These are phyloP conservation scores for Luidia sarsii DNA, from an alignment of 53 echinoderm and acorn worm genomes.

Conservation along the genomic window DNA sequence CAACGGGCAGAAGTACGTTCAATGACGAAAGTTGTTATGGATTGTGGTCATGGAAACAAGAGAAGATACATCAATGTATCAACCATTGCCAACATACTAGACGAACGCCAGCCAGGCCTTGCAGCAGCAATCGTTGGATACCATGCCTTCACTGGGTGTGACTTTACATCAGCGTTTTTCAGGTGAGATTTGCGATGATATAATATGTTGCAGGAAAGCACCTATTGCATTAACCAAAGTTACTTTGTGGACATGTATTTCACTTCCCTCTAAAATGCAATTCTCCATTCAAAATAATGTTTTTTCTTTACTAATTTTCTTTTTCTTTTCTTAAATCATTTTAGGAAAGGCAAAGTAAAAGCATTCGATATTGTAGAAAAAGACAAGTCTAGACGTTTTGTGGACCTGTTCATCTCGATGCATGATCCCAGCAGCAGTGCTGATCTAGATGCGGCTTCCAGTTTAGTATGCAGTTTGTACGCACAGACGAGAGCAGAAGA, in stretches of 20 bases:
- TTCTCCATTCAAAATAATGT: background rate
- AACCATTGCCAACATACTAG: slow-evolving; percentile 44
- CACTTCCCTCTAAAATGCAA: too few species aligned
- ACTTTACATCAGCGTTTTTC: slow-evolving; percentile 69
- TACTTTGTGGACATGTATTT: too few species aligned
- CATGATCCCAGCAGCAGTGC: background rate
- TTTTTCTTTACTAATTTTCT: too few species aligned
- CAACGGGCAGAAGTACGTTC: slow-evolving; percentile 47
- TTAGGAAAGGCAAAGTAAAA: slow-evolving; percentile 63
- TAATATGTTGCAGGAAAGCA: too few species aligned
- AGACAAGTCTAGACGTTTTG: slow-evolving; percentile 36
- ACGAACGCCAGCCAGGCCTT: slow-evolving; percentile 42
- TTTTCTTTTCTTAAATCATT: background rate
- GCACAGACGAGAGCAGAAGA: slow-evolving; percentile 37
- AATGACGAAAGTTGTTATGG: slow-evolving; percentile 48
- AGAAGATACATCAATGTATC: slow-evolving; percentile 60
- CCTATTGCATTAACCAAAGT: too few species aligned
- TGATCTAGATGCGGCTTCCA: slow-evolving; percentile 49
- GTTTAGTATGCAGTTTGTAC: slow-evolving; percentile 63
- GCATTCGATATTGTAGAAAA: slow-evolving; percentile 47
- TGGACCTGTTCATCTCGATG: slow-evolving; percentile 44
- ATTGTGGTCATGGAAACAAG: slow-evolving; percentile 62
- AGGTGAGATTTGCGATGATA: slow-evolving; percentile 23
- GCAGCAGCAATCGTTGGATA: slow-evolving; percentile 55
- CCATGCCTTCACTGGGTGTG: slow-evolving; percentile 74